Percentiles rank a stretch among this genome's conserved stretches.
These are phyloP conservation scores for Daktulosphaira vitifoliae DNA, from an alignment of 1,140 invertebrate species.

Conservation along the genomic window DNA sequence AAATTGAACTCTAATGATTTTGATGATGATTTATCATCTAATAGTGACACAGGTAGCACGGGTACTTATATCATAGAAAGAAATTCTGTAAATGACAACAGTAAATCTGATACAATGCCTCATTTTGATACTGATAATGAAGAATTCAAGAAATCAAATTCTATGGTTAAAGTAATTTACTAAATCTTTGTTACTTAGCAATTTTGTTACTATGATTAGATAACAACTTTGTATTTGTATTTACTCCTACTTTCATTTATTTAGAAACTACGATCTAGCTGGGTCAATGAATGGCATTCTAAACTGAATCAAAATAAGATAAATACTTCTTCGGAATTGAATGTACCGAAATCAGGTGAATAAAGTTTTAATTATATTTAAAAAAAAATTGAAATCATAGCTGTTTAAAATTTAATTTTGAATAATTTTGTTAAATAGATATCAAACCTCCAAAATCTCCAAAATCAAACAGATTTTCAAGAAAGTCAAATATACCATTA, in stretches of 20 bases:
- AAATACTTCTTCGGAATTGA: neutral
- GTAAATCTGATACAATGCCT: neutral
- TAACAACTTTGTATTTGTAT: too few species aligned
- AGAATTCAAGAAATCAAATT: constrained; percentile 24
- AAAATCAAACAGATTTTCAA: neutral
- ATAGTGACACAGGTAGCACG: constrained; percentile 29
- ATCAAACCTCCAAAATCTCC: constrained; percentile 15
- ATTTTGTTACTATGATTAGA: too few species aligned
- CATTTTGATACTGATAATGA: constrained; percentile 3
- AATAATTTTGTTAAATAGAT: constrained; percentile 4
- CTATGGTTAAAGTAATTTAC: constrained; percentile 22
- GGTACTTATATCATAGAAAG: constrained; percentile 24
- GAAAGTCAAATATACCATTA: constrained; percentile 24
- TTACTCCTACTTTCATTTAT: neutral
- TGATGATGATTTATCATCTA: constrained; percentile 21
- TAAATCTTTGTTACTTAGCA: too few species aligned
- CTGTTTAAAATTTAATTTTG: too few species aligned
- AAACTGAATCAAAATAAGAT: constrained; percentile 22
- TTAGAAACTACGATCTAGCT: constrained; percentile 27
- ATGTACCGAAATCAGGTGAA: constrained; percentile 6
- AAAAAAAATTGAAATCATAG: neutral
- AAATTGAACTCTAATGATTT: constrained; percentile 2
- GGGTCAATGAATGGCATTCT: constrained; percentile 30
- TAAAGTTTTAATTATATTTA: neutral
- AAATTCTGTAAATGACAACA: neutral